phyloP scores from a whole-genome alignment of 30 jellyfish, hydroid and myxozoan species.

The Chironex yamaguchii region DNA sequence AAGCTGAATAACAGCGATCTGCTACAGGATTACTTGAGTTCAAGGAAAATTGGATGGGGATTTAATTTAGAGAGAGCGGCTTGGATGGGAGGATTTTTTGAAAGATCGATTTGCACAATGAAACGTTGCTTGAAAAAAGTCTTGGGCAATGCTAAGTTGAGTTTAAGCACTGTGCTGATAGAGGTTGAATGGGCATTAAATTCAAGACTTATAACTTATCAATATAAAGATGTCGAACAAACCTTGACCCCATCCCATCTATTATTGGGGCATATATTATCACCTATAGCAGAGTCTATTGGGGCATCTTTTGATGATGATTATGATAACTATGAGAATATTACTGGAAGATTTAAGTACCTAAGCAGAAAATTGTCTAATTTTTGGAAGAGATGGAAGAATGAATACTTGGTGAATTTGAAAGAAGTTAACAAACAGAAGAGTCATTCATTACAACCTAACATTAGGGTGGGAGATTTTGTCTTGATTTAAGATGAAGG shows the following conservation, averaged over 20 bases:
- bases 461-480: constrained; percentile 21
- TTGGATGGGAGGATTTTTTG: constrained; percentile 48
- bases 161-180: not conserved
- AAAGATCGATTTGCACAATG: constrained; percentile 6
- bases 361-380: not conserved
- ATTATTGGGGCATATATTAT: constrained; percentile 1
- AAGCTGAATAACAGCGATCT: no score
- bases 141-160: constrained; percentile 20
- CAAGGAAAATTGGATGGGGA: constrained; percentile 10
- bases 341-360: constrained; percentile 1
- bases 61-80: constrained; percentile 30
- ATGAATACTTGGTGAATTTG: not conserved
- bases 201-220: constrained; percentile 38
- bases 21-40: no score
- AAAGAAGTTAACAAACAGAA: constrained; percentile 1
- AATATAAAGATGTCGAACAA: constrained; percentile 6
- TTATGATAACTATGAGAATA: constrained; percentile 7
- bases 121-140: not conserved
- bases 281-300: constrained; percentile 31
- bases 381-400: constrained; percentile 50
- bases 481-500: constrained; percentile 34
- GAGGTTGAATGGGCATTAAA: constrained; percentile 29
- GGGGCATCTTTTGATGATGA: not conserved
- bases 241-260: constrained; percentile 44
- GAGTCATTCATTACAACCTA: not conserved